Percentiles rank a stretch among this genome's conserved stretches.
Evolutionary conservation across 2,113 vertebrate species (phyloP).

Genomic region (Tupaia tana): DNA sequence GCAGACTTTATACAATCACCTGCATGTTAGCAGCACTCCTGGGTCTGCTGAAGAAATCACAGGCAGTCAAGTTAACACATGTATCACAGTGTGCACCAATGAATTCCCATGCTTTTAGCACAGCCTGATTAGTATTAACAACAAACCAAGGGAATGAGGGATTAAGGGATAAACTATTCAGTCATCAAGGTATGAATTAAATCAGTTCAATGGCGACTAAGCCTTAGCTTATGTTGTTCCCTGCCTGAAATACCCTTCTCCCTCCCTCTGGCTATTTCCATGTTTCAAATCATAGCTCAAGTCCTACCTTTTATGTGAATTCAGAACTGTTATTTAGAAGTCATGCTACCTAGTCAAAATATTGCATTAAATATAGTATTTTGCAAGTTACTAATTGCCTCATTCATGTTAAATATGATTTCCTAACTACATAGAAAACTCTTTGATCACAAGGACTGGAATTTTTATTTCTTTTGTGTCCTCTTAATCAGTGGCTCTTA

Average conservation of each 20-base stretch:
- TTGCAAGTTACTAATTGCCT: slow-evolving; percentile 1
- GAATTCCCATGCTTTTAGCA: not conserved
- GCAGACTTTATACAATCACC: slow-evolving; percentile 22
- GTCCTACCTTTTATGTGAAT: not conserved
- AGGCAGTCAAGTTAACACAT: slow-evolving; percentile 22
- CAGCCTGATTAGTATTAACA: slow-evolving; percentile 45
- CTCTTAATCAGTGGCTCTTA: slow-evolving; percentile 1
- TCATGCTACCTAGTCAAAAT: not conserved
- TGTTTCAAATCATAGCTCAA: not conserved
- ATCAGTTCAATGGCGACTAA: slow-evolving; percentile 17
- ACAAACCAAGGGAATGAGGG: not conserved
- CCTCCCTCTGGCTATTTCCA: not conserved
- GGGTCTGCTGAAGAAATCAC: slow-evolving; percentile 48
- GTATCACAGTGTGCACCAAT: slow-evolving; percentile 45
- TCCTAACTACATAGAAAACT: not conserved
- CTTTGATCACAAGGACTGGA: not conserved
- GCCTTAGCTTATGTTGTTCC: slow-evolving; percentile 31
- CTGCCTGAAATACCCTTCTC: not conserved
- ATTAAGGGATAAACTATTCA: slow-evolving; percentile 54
- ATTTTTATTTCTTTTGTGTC: not conserved
- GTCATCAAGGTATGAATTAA: slow-evolving; percentile 1
- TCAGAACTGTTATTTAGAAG: not conserved
- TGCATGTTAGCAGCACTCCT: slow-evolving; percentile 40
- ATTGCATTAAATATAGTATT: not conserved
- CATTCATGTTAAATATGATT: slow-evolving; percentile 9